Conservation (phyloP, 1,140 invertebrate genomes). For the Papilio aristodemus region DNA sequence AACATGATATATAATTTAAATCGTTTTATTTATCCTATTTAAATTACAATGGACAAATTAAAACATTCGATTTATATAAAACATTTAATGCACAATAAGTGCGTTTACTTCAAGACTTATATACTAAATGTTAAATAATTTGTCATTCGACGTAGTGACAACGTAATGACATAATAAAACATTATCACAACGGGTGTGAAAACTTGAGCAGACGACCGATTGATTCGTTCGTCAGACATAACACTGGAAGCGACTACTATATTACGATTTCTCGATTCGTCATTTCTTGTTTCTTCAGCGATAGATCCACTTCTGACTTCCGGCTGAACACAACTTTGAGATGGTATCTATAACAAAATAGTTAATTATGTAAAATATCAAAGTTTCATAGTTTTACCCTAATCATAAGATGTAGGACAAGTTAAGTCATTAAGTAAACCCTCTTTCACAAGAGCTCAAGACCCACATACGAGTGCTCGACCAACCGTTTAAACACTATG, state of each 20-base stretch:
- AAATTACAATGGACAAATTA: not conserved
- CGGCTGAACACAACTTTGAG: conserved; percentile 59
- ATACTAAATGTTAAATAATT: not conserved
- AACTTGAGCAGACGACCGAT: conserved; percentile 58
- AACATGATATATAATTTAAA: not conserved
- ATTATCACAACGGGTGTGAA: not conserved
- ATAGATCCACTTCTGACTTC: conserved; percentile 71
- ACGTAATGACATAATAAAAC: not conserved
- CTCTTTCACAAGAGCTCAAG: not conserved
- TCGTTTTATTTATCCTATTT: conserved; percentile 1
- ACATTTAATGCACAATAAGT: not conserved
- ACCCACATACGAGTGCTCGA: not conserved
- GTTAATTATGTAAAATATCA: not conserved
- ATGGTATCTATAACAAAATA: conserved; percentile 51
- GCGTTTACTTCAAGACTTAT: not conserved
- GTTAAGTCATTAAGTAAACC: conserved; percentile 1
- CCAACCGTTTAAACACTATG: not conserved
- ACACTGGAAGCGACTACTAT: conserved; percentile 83
- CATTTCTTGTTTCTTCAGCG: conserved; percentile 64
- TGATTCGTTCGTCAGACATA: conserved; percentile 81
- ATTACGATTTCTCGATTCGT: conserved; percentile 65
- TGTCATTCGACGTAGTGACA: not conserved
- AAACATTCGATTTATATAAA: not conserved
- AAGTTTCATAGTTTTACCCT: conserved; percentile 9
- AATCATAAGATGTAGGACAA: not conserved